Evolutionary conservation across 2,797 vertebrate genomes (phyloP).

Genomic region (Hipposideros larvatus): DNA sequence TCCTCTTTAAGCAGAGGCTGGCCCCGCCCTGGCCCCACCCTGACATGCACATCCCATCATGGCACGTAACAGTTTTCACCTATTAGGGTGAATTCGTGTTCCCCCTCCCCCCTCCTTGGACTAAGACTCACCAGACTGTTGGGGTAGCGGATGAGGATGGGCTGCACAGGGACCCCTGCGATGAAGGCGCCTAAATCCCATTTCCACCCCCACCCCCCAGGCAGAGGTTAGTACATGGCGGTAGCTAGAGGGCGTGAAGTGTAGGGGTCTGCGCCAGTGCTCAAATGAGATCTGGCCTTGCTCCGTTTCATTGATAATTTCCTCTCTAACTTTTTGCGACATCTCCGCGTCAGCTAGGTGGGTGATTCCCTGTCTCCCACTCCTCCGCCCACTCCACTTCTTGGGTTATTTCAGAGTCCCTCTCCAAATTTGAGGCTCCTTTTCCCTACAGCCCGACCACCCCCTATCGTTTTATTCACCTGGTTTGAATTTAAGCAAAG

Average conservation of each 20-base stretch:
- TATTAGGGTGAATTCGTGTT: background rate
- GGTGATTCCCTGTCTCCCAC: background rate
- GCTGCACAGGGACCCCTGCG: constrained; percentile 94
- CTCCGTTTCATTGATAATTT: background rate
- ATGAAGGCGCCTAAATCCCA: constrained; percentile 93
- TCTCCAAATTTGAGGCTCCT: background rate
- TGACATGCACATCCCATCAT: background rate
- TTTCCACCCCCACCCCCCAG: constrained; percentile 72
- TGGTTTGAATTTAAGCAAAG: constrained; percentile 91
- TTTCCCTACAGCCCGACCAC: background rate
- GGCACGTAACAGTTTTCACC: background rate
- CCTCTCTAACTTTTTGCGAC: background rate
- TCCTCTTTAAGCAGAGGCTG: background rate
- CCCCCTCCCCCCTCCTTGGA: background rate
- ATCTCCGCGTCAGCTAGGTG: background rate
- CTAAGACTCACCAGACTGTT: constrained; percentile 91
- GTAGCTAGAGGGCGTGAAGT: background rate
- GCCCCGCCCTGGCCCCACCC: background rate
- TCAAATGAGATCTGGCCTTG: background rate
- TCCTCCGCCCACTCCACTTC: background rate
- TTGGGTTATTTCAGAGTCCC: background rate
- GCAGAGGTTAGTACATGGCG: constrained; percentile 67
- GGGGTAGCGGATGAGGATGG: constrained; percentile 93
- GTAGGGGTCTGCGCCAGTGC: background rate
- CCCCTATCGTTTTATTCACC: constrained; percentile 81